Evolutionary conservation across 35 echinoderm and acorn worm genomes (phyloP), one percentile per base, ranked within the genome.

Genomic region (Apostichopus parvimensis): DNA sequence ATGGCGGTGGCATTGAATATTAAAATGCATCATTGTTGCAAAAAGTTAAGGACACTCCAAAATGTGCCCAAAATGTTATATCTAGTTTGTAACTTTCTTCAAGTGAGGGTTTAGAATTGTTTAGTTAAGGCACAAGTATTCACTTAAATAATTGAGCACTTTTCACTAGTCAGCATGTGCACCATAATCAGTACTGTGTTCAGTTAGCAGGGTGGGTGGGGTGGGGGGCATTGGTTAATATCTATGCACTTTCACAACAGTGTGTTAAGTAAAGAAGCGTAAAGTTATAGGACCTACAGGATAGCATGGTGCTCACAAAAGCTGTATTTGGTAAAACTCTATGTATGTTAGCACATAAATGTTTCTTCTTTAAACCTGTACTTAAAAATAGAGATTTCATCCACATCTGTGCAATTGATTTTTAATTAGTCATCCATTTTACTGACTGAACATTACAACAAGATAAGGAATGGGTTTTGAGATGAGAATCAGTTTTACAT

Each of bases 321-420:
- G 7, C 12, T 11, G 58, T 61, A 12, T 8, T 61, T 9, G 58
- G 12, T 12, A 9, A 61, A 61, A 61, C 12, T 61, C 5, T 1
- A 8, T 61, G 1, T 12, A 8, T 12, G 8, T 61, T 61, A 61
- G 58, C 7, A 0, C 0, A 9, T 1, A 9, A 61, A 61, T 9
- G 58, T 9, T 61, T 61, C 58, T 61, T 45, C 3, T 45, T 53
- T 80, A 6, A 60, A 58, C 54, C 81, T 84, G 81, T 84, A 84
- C 81, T 84, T 84, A 84, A 84, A 9, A 80, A 80, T 53, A 52
- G 17, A 80, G 13, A 21, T 15, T 84, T 55, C n/a, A 53, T 82
- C 54, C 58, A 84, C 81, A 84, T 75, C 21, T 75, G 71, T 75
- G 71, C 71, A 75, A 75, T 75, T 61, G 7, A 61, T 61, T 61